A percentile compares a stretch with the other conserved stretches of the same genome.
Conservation (phyloP, 2,888 invertebrate genomes). For the Tridacna gigas region DNA sequence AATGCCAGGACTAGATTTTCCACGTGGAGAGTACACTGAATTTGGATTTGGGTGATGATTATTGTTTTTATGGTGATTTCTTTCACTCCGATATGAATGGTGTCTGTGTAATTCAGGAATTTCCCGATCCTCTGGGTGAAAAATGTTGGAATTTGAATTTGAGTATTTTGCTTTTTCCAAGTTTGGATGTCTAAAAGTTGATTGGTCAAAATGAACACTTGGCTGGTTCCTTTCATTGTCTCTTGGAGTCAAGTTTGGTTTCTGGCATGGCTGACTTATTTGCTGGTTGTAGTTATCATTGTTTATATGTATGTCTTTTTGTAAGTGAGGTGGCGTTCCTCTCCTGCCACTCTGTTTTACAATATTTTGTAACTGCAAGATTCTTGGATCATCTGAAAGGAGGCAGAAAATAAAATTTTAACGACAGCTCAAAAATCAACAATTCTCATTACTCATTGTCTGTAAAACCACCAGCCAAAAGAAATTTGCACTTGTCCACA, state of each 20-base stretch:
- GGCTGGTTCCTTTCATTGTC: constrained; percentile 48
- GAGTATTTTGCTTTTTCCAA: constrained; percentile 49
- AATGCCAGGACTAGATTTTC: constrained; percentile 58
- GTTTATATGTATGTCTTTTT: constrained; percentile 14
- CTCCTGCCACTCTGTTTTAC: constrained; percentile 63
- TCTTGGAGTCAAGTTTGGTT: constrained; percentile 51
- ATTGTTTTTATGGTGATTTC: constrained; percentile 36
- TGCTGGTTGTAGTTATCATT: constrained; percentile 34
- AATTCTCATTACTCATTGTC: no score
- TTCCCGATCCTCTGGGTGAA: constrained; percentile 34
- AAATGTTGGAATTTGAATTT: constrained; percentile 53
- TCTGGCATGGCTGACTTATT: constrained; percentile 2
- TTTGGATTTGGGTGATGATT: constrained; percentile 27
- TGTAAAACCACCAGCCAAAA: no score
- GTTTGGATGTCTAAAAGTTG: constrained; percentile 43
- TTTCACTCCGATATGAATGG: constrained; percentile 42
- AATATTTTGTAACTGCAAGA: constrained; percentile 59
- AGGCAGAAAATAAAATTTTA: neutral
- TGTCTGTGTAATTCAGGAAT: constrained; percentile 48
- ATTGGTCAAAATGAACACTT: constrained; percentile 51
- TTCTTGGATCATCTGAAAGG: constrained; percentile 67
- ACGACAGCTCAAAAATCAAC: neutral
- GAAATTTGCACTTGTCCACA: no score
- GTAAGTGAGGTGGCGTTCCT: constrained; percentile 67
- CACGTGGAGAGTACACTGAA: constrained; percentile 24